Evolutionary conservation across 2,888 invertebrate genomes (phyloP).

Genomic region (Parnassius mnemosyne): DNA sequence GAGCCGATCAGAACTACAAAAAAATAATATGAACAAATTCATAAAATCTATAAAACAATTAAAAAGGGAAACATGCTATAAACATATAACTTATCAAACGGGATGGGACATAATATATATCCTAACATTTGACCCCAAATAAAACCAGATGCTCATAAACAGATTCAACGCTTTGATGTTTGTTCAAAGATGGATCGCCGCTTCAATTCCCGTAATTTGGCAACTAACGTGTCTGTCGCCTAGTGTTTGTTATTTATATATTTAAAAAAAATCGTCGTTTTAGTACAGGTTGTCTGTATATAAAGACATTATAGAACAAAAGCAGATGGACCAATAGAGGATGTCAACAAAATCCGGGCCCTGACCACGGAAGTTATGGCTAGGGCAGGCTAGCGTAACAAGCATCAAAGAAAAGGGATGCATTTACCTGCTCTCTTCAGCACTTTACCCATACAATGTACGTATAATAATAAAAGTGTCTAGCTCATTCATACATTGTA

Average conservation of each 20-base stretch:
- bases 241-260: constrained; percentile 1
- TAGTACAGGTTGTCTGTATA: constrained; percentile 21
- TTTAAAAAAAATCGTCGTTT: neutral
- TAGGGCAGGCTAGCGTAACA: constrained; percentile 53
- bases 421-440: constrained; percentile 64
- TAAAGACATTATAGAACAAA: constrained; percentile 6
- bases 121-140: constrained; percentile 66
- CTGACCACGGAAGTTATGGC: constrained; percentile 48
- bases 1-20: too few species aligned
- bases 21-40: too few species aligned
- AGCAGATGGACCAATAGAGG: constrained; percentile 30
- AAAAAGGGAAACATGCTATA: constrained; percentile 34
- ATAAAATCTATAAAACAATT: neutral
- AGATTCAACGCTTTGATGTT: constrained; percentile 54
- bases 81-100: constrained; percentile 67
- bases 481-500: too few species aligned
- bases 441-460: neutral
- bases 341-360: constrained; percentile 34
- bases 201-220: constrained; percentile 25
- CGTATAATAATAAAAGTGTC: too few species aligned
- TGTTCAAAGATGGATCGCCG: constrained; percentile 44
- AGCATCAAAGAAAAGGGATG: constrained; percentile 63
- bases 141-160: constrained; percentile 56
- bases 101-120: constrained; percentile 36
- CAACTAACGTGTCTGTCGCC: constrained; percentile 11